Conservation (phyloP, 2,888 invertebrate genomes). For the Caenorhabditis sinica region DNA sequence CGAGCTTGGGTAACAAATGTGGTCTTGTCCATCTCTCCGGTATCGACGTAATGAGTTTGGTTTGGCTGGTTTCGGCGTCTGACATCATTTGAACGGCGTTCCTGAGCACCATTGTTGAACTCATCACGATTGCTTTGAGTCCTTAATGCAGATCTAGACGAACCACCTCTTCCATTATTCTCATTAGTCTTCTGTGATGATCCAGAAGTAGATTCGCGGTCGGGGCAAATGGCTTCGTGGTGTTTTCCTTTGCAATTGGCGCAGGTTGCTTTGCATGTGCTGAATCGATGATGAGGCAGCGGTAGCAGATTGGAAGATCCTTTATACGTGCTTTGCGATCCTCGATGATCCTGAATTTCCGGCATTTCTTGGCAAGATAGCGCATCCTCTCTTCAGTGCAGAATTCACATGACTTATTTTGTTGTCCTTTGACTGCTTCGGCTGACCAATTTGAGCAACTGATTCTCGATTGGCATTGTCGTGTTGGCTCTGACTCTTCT, state of each 20-base stretch:
- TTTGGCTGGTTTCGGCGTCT: too few relatives aligned
- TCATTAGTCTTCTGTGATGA: background rate
- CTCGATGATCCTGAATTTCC: background rate
- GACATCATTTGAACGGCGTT: too few relatives aligned
- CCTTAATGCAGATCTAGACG: background rate
- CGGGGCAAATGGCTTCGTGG: background rate
- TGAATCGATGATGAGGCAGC: background rate
- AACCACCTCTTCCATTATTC: background rate
- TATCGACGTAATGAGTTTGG: too few relatives aligned
- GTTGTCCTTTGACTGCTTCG: background rate
- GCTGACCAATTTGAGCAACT: too few relatives aligned
- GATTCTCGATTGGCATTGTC: too few relatives aligned
- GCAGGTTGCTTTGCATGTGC: background rate
- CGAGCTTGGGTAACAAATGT: too few relatives aligned
- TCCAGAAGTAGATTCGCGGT: background rate
- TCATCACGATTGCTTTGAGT: background rate
- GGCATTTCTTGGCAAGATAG: background rate
- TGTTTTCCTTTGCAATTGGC: background rate
- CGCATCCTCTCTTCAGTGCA: slow-evolving; percentile 17
- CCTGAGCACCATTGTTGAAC: too few relatives aligned
- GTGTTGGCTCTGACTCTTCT: too few relatives aligned
- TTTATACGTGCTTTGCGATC: background rate
- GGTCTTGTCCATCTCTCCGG: too few relatives aligned
- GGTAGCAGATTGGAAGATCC: background rate
- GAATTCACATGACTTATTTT: slow-evolving; percentile 1